Evolutionary conservation across 2,113 vertebrate genomes (phyloP).

Genomic region (Verasper variegatus): DNA sequence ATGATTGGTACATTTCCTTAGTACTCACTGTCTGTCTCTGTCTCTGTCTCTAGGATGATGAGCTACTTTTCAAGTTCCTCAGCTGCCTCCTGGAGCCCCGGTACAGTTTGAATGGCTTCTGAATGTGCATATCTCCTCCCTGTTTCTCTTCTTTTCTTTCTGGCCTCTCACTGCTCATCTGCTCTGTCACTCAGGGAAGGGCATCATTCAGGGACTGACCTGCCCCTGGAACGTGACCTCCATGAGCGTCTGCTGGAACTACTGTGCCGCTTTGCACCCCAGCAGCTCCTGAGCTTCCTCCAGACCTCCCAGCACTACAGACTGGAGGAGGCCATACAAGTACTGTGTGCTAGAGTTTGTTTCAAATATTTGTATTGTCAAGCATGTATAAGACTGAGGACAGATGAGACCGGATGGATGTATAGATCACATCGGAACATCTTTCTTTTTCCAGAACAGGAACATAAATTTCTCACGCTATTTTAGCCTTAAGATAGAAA

Average conservation of each 20-base stretch:
- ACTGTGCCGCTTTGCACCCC: slow-evolving; percentile 87
- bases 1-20: neutral
- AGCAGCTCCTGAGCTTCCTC: slow-evolving; percentile 86
- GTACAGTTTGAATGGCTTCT: slow-evolving; percentile 68
- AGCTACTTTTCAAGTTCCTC: slow-evolving; percentile 90
- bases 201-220: slow-evolving; percentile 72
- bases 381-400: neutral
- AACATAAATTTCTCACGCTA: too few relatives aligned
- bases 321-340: slow-evolving; percentile 92
- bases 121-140: neutral
- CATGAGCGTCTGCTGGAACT: slow-evolving; percentile 90
- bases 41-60: slow-evolving; percentile 82
- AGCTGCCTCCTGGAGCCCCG: slow-evolving; percentile 89
- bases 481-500: too few relatives aligned
- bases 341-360: slow-evolving; percentile 43
- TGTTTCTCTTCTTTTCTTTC: neutral
- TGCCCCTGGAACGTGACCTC: slow-evolving; percentile 82
- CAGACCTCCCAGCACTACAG: slow-evolving; percentile 89
- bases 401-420: too few relatives aligned
- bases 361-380: neutral
- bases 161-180: neutral
- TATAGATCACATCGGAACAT: too few relatives aligned
- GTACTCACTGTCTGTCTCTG: neutral
- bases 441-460: too few relatives aligned
- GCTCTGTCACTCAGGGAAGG: slow-evolving; percentile 84